Evolutionary conservation across 2,888 invertebrate genomes (phyloP).

Genomic region (Hyposoter didymator): DNA sequence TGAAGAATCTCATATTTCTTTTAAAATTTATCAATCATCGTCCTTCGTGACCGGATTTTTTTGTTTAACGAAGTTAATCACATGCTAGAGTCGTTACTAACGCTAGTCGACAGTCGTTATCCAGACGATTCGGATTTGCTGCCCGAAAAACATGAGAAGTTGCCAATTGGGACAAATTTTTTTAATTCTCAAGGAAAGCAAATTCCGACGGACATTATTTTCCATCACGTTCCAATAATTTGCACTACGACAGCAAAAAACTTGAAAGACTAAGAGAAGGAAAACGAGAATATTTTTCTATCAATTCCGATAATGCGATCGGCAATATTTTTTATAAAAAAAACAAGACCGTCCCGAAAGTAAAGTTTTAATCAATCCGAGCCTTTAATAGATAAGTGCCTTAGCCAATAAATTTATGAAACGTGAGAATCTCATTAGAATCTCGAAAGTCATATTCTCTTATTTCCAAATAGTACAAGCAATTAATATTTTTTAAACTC

Average conservation of each 20-base stretch:
- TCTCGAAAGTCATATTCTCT: neutral
- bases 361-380: neutral
- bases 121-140: neutral
- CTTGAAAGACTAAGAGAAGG: neutral
- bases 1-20: neutral
- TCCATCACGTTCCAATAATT: neutral
- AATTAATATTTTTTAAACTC: constrained; percentile 23
- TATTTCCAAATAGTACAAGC: constrained; percentile 33
- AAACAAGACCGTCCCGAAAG: neutral
- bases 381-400: neutral
- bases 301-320: neutral
- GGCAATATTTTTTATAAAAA: neutral
- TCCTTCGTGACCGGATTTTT: neutral
- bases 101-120: neutral
- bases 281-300: neutral
- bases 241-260: neutral
- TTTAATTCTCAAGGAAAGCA: too few relatives aligned
- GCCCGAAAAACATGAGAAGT: neutral
- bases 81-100: neutral
- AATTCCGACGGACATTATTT: neutral
- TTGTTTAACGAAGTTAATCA: neutral
- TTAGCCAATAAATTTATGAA: constrained; percentile 9
- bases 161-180: too few relatives aligned
- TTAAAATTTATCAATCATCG: neutral
- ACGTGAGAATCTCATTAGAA: neutral